Evolutionary conservation across 2,888 invertebrate genomes (phyloP), one percentile per base, ranked within the genome.

Genomic region (Lamproptera curius): DNA sequence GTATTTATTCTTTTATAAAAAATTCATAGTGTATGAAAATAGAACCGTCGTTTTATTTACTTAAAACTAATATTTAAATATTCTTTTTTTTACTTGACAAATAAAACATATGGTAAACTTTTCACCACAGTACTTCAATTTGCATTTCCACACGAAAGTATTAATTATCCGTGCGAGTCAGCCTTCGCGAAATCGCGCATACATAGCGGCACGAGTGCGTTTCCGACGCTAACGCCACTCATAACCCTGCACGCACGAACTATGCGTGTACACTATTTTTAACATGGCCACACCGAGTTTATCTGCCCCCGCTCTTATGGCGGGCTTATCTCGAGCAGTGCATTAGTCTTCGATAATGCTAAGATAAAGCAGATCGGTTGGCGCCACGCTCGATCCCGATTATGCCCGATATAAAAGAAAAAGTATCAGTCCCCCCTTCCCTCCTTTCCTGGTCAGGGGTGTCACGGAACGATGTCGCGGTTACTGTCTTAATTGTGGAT

Each of bases 251-350:
- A 55, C 67, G 64, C 70, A 73, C 70, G 76, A 80, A 78, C 79
- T 84, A 85, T 83, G 77, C 81, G 74, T 83, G 83, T 85, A 82
- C 79, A 85, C 83, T 84, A 85, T 86, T 85, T 85, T 82, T 81
- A 85, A 85, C 86, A 85, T 81, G 85, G 71, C 84, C 85, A 86
- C 86, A 85, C 83, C 65, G 83, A 68, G 77, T 76, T 77, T 85
- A 86, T 87, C 86, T 78, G 84, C 83, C 73, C 77, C 84, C 71
- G 82, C 84, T 83, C 83, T 85, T 82, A 82, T 82, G 81, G 69
- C 73, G 63, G 66, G 56, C 67, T 77, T 87, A 86, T 87, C 86
- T 74, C 67, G 64, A 61, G 64, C 81, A 74, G 82, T 87, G 86
- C 86, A 87, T 87, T 87, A 87, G 86, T 83, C 80, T 76, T 73